Percentiles rank a stretch among this genome's conserved stretches.
Evolutionary conservation across 2,888 invertebrate species (phyloP).

Genomic region (Zonitis immaculata): DNA sequence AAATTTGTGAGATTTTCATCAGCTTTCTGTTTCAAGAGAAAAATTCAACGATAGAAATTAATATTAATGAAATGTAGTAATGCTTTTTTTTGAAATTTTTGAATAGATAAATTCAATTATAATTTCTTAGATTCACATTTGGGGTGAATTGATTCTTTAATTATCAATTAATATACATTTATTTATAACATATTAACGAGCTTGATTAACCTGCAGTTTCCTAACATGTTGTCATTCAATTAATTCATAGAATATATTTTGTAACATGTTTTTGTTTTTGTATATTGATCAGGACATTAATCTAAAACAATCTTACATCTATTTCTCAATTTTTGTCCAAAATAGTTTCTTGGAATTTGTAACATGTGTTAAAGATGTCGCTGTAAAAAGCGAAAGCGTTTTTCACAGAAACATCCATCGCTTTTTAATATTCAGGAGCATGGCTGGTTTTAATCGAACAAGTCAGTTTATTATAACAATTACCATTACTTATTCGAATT

Average conservation of each 20-base stretch:
- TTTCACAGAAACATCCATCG: conserved; percentile 15
- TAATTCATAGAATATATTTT: conserved; percentile 19
- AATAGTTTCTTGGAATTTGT: conserved; percentile 14
- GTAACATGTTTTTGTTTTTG: conserved; percentile 25
- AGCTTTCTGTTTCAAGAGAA: not conserved
- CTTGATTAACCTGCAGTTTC: conserved; percentile 19
- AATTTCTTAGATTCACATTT: not conserved
- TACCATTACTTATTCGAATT: conserved; percentile 16
- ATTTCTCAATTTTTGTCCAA: conserved; percentile 18
- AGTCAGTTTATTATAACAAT: conserved; percentile 16
- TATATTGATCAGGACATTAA: conserved; percentile 19
- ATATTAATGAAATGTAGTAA: too few relatives aligned
- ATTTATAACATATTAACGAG: conserved; percentile 1
- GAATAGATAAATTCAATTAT: too few relatives aligned
- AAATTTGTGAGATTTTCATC: not conserved
- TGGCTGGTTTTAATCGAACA: conserved; percentile 12
- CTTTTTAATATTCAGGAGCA: conserved; percentile 13
- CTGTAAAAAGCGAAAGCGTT: conserved; percentile 17
- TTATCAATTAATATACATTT: too few relatives aligned
- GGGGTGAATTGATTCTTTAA: not conserved
- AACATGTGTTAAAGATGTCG: conserved; percentile 14
- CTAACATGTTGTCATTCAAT: conserved; percentile 17
- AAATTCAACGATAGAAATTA: not conserved
- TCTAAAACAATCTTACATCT: conserved; percentile 15
- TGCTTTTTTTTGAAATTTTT: too few relatives aligned